Percentiles rank a stretch among this genome's conserved stretches.
Conservation (phyloP, 2,888 invertebrate genomes). For the Candidula unifasciata region DNA sequence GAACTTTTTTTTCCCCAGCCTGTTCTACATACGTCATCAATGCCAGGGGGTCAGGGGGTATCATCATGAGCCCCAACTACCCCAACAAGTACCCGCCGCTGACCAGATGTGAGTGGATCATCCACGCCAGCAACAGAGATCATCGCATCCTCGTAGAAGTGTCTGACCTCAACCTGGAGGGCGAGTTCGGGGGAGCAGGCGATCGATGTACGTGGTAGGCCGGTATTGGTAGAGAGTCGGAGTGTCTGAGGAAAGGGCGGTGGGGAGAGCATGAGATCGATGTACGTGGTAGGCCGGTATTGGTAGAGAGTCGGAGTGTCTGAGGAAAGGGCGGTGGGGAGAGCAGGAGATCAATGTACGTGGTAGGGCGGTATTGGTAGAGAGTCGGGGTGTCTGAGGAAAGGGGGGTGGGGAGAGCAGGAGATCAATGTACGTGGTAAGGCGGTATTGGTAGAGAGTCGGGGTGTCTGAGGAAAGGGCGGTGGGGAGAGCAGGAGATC, state of each 20-base stretch:
- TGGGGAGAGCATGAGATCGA: background rate
- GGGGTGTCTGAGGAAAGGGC: too few relatives aligned
- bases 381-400: conserved; percentile 80
- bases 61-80: conserved; percentile 91
- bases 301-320: too few relatives aligned
- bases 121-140: conserved; percentile 87
- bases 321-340: conserved; percentile 86
- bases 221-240: too few relatives aligned
- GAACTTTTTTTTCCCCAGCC: conserved; percentile 14
- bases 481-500: too few relatives aligned
- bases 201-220: conserved; percentile 35
- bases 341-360: conserved; percentile 35
- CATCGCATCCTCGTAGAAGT: conserved; percentile 94
- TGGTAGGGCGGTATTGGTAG: background rate
- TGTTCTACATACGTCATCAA: conserved; percentile 80
- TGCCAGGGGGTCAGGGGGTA: conserved; percentile 79
- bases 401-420: conserved; percentile 82
- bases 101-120: conserved; percentile 95
- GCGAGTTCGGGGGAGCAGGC: conserved; percentile 80
- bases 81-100: conserved; percentile 89
- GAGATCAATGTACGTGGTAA: conserved; percentile 38
- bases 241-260: conserved; percentile 86
- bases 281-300: conserved; percentile 14
- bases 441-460: too few relatives aligned
- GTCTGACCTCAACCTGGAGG: conserved; percentile 94